A percentile compares a stretch with the other conserved stretches of the same genome.
These are phyloP conservation scores for Brachyhypopomus occidentalis DNA, from an alignment of 2,113 vertebrate genomes.

Conservation along the genomic window DNA sequence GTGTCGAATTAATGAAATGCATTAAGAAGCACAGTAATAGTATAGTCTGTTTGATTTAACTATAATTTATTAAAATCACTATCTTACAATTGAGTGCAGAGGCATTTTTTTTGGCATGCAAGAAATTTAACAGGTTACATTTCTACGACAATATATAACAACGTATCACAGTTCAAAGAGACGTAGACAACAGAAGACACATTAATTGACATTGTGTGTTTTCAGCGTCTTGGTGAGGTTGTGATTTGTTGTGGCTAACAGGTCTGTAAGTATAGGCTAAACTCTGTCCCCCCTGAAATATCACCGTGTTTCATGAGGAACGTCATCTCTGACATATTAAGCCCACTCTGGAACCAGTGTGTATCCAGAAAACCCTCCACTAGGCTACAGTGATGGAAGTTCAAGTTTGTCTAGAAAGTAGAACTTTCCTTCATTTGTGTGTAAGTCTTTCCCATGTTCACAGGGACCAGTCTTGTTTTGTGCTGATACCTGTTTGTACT, in stretches of 20 bases:
- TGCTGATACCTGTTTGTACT: too few relatives aligned
- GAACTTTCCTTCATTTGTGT: background rate
- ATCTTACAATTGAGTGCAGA: slow-evolving; percentile 65
- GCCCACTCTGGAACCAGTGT: background rate
- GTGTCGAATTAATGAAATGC: background rate
- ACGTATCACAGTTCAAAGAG: slow-evolving; percentile 14
- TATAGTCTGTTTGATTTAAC: slow-evolving; percentile 24
- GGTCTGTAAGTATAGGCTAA: background rate
- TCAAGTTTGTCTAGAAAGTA: background rate
- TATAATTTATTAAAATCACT: slow-evolving; percentile 60
- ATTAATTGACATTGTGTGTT: background rate
- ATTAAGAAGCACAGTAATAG: slow-evolving; percentile 10
- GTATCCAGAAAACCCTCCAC: background rate
- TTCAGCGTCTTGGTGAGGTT: background rate
- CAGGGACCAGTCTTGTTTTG: too few relatives aligned
- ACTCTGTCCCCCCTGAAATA: background rate
- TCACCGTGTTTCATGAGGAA: background rate
- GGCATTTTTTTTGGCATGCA: slow-evolving; percentile 80
- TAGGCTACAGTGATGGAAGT: background rate
- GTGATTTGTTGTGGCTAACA: background rate
- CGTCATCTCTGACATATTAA: background rate
- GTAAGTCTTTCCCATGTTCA: too few relatives aligned
- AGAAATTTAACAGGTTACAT: slow-evolving; percentile 61
- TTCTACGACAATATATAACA: slow-evolving; percentile 43
- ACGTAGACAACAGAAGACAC: slow-evolving; percentile 37